Evolutionary conservation across 2,888 invertebrate genomes (phyloP), one percentile per base, ranked within the genome.

Genomic region (Conops quadrifasciatus): DNA sequence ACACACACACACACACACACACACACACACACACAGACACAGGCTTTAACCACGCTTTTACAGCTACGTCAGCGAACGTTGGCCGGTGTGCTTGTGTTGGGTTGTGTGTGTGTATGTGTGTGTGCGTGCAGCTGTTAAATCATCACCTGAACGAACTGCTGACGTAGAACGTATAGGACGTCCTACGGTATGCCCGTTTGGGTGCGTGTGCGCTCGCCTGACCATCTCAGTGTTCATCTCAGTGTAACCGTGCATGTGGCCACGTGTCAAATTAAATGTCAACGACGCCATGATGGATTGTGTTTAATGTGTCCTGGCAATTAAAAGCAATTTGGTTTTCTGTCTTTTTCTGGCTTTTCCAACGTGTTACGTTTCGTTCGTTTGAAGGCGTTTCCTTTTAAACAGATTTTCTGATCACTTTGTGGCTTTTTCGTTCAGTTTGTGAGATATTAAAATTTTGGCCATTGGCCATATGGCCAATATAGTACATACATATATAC

Each of bases 211-310:
- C 2, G 56, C 2, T 36, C 36, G 36, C 36, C 36, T 36, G 36
- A 7, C 9, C 36, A 36, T 36, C 9, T 9, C n/a, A n/a, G 9
- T 36, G 36, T 9, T 36, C 36, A 36, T 36, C 36, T 36, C 9
- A 7, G 19, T 58, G 28, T 26, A 15, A 15, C 9, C n/a, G n/a
- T 68, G 16, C 59, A 15, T 49, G 16, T 36, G 21, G 15, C 36
- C 66, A 51, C 49, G 60, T 68, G 62, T 53, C 68, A 68, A 68
- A 62, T 68, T 71, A 62, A 71, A 66, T 62, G 67, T 67, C 67
- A 67, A 67, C 71, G 45, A 53, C 51, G 71, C 49, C 71, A 47
- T 71, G 71, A 71, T 67, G 71, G 60, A 71, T 71, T 60, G 67
- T 58, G 53, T 67, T 56, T 71, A 71, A 71, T 71, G 71, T 62